Evolutionary conservation across 2,888 invertebrate species (phyloP).

Genomic region (Rhimphoctona megacephalus): DNA sequence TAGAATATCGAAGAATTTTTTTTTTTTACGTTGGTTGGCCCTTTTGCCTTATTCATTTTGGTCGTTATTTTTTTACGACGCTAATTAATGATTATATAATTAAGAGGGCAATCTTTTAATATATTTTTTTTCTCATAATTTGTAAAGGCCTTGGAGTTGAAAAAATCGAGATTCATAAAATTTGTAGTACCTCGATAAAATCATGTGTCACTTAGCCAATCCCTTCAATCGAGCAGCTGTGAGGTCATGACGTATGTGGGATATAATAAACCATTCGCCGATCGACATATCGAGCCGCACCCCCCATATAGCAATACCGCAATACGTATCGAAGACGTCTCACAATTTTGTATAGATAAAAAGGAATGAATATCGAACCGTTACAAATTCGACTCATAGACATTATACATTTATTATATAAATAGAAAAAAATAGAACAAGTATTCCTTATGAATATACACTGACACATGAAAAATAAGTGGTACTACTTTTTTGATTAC

Average conservation of each 20-base stretch:
- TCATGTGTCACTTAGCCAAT: slow-evolving; percentile 12
- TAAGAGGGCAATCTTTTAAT: neutral
- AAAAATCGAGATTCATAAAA: slow-evolving; percentile 7
- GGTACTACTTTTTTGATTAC: neutral
- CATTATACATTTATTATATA: neutral
- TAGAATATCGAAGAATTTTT: neutral
- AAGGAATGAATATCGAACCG: slow-evolving; percentile 44
- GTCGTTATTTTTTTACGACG: neutral
- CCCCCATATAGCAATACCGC: neutral
- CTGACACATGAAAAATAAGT: neutral
- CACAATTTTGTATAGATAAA: slow-evolving; percentile 15
- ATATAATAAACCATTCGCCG: slow-evolving; percentile 52
- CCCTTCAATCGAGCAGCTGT: slow-evolving; percentile 28
- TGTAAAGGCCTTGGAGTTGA: neutral
- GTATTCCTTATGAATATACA: neutral
- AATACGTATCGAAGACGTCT: slow-evolving; percentile 4
- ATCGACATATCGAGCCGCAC: slow-evolving; percentile 56
- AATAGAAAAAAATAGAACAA: neutral
- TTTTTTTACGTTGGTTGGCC: no score
- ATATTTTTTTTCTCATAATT: neutral
- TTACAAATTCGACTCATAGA: slow-evolving; percentile 39
- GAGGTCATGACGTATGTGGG: slow-evolving; percentile 39
- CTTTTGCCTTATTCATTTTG: neutral
- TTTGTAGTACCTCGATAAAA: slow-evolving; percentile 18
- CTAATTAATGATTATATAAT: neutral